Evolutionary conservation across 2,888 invertebrate species (phyloP), one percentile per base, ranked within the genome.

Genomic region (Hermaeophaga mercurialis): DNA sequence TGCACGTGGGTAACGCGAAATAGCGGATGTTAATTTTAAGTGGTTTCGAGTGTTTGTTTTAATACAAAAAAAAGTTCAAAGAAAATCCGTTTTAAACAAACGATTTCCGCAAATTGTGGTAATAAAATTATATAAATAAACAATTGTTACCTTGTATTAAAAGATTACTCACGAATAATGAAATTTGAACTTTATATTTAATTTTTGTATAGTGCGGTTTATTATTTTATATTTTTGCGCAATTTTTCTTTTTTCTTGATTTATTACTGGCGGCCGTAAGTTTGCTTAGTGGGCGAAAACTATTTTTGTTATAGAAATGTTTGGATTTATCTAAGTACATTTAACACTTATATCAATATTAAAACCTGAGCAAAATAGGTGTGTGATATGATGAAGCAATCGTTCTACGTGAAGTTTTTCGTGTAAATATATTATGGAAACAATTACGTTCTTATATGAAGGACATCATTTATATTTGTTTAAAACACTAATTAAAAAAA

Each of bases 71-170:
- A 8, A 26, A 31, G 11, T 31, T 31, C 31, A 31, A 31, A 31
- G 31, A 31, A 11, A 31, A 31, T 31, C 12, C 12, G 3, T 26
- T 2, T 3, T 4, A 31, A 31, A 36, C 17, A 11, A 36, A 36
- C 36, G 36, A 17, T 36, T 15, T 36, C 36, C 36, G 17, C 17
- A 36, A 36, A 36, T 15, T 36, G 36, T 9, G 17, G 17, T 17
- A 36, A 17, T 36, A 36, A 36, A 17, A 14, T 6, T 17, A 11
- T 7, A 4, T 36, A 36, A 36, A 36, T 17, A 36, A 36, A 36
- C 36, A 36, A 36, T 36, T 31, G 12, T 31, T 31, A 31, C 6
- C 11, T 31, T 31, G n/a, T 31, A 31, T 31, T 31, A 31, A 31
- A 31, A n/a, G n/a, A n/a, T n/a, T n/a, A n/a, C 31, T 12, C 11